A percentile compares a stretch with the other conserved stretches of the same genome.
Evolutionary conservation across 1,140 invertebrate species (phyloP).

Genomic region (Agrypnia vestita): DNA sequence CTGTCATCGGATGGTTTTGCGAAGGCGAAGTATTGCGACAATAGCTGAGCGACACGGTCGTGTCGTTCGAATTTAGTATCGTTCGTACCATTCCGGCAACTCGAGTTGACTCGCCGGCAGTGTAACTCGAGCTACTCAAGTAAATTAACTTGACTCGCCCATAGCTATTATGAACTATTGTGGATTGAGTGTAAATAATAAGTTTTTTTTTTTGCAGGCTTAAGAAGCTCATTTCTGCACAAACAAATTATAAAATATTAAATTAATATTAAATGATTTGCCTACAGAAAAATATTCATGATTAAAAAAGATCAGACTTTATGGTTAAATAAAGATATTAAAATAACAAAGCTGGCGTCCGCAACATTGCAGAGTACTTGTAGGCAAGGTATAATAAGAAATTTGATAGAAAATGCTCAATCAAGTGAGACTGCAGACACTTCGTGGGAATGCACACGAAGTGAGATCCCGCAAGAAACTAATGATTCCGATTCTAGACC

Average conservation of each 20-base stretch:
- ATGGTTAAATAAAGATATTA: neutral
- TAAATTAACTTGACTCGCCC: too few relatives aligned
- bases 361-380: conserved; percentile 24
- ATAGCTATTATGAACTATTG: too few relatives aligned
- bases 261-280: neutral
- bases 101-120: too few relatives aligned
- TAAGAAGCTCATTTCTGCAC: neutral
- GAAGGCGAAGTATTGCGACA: too few relatives aligned
- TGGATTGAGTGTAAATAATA: neutral
- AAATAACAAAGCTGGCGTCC: conserved; percentile 38
- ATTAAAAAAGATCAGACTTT: neutral
- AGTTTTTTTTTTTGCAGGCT: conserved; percentile 12
- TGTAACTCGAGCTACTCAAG: too few relatives aligned
- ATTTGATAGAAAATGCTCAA: conserved; percentile 12
- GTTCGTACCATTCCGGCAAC: too few relatives aligned
- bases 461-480: conserved; percentile 10
- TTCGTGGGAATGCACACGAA: conserved; percentile 17
- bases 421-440: conserved; percentile 17
- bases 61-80: too few relatives aligned
- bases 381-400: conserved; percentile 35
- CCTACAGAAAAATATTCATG: neutral
- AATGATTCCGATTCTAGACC: conserved; percentile 11
- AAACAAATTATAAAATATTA: neutral
- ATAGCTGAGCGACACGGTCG: too few relatives aligned
- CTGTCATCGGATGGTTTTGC: too few relatives aligned